phyloP scores from a whole-genome alignment of 1,140 invertebrate species.

The Cecropterus lyciades region DNA sequence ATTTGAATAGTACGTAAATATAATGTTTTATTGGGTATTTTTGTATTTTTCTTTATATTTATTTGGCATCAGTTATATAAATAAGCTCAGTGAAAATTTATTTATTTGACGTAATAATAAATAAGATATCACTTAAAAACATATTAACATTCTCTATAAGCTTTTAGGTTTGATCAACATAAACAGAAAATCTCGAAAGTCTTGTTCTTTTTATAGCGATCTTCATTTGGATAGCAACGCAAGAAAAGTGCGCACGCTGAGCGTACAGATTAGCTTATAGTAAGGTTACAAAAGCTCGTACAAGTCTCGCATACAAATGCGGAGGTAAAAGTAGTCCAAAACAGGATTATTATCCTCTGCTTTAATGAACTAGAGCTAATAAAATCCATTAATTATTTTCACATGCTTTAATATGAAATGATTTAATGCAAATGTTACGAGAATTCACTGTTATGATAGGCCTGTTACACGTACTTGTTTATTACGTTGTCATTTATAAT shows the following conservation, averaged over 20 bases:
- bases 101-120: too few species aligned
- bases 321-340: constrained; percentile 34
- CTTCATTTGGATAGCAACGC: constrained; percentile 30
- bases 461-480: not conserved
- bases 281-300: constrained; percentile 22
- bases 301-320: constrained; percentile 30
- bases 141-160: not conserved
- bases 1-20: too few species aligned
- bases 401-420: too few species aligned
- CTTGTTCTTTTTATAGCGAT: constrained; percentile 17
- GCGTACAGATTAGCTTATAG: constrained; percentile 33
- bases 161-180: constrained; percentile 16
- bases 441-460: constrained; percentile 4
- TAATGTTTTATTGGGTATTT: too few species aligned
- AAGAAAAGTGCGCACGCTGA: constrained; percentile 31
- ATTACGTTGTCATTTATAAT: not conserved
- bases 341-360: constrained; percentile 29
- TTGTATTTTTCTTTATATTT: too few species aligned
- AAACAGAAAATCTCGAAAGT: constrained; percentile 9
- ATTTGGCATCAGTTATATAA: too few species aligned
- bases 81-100: too few species aligned
- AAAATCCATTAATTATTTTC: constrained; percentile 33
- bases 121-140: too few species aligned
- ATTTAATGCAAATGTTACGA: too few species aligned
- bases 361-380: constrained; percentile 34